Evolutionary conservation across 2,888 invertebrate species (phyloP).

Genomic region (Heliconius cydno): DNA sequence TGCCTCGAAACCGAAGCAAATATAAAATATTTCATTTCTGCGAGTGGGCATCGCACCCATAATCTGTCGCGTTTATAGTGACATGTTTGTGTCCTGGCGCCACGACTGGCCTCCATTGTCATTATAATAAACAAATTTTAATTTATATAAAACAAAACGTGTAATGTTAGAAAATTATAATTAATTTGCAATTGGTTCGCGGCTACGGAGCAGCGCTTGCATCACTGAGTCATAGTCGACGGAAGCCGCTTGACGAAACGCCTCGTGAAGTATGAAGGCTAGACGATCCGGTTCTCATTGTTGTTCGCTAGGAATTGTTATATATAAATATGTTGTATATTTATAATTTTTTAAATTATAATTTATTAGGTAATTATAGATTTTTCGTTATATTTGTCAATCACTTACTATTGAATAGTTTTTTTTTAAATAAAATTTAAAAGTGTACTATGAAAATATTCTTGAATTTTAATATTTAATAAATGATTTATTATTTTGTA

Average conservation of each 20-base stretch:
- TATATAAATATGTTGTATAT: neutral
- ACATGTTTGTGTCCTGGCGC: too few relatives aligned
- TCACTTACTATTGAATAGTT: neutral
- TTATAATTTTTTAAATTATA: neutral
- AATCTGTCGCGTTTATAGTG: too few relatives aligned
- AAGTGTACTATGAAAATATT: neutral
- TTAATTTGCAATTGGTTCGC: slow-evolving; percentile 42
- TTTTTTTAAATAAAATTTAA: neutral
- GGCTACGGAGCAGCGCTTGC: slow-evolving; percentile 45
- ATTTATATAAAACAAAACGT: neutral
- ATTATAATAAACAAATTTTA: neutral
- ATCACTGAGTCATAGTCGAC: slow-evolving; percentile 51
- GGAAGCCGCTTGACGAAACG: slow-evolving; percentile 55
- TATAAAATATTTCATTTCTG: too few relatives aligned
- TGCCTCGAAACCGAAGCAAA: too few relatives aligned
- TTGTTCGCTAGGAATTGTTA: slow-evolving; percentile 31
- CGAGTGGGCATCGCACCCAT: too few relatives aligned
- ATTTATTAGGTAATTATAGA: neutral
- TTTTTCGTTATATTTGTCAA: neutral
- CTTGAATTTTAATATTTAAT: too few relatives aligned
- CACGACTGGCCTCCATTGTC: too few relatives aligned
- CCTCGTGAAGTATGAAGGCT: slow-evolving; percentile 51
- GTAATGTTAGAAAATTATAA: slow-evolving; percentile 27
- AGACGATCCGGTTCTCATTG: slow-evolving; percentile 46
- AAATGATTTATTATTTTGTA: too few relatives aligned